phyloP scores from a whole-genome alignment of 1,140 invertebrate genomes.

The Leptinotarsa defecta region DNA sequence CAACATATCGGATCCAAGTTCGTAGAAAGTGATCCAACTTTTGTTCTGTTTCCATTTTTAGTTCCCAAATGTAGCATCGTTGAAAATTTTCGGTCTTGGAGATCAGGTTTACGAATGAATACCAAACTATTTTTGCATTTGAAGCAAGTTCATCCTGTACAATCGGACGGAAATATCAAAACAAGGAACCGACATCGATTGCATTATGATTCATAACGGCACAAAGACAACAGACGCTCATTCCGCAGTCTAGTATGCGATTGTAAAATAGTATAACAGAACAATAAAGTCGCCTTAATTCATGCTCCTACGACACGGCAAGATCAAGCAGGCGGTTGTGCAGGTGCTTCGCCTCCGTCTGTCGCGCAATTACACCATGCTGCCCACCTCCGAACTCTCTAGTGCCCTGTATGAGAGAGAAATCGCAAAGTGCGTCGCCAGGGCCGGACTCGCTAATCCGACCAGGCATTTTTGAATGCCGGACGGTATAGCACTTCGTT shows the following conservation, averaged over 20 bases:
- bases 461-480: too few relatives aligned
- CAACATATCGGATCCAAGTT: too few relatives aligned
- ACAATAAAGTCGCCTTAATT: constrained; percentile 1
- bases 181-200: not conserved
- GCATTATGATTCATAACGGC: constrained; percentile 6
- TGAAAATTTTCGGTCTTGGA: too few relatives aligned
- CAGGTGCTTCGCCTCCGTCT: not conserved
- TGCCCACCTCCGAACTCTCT: not conserved
- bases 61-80: too few relatives aligned
- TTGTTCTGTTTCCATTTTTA: too few relatives aligned
- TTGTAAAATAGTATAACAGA: constrained; percentile 6
- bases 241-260: constrained; percentile 2
- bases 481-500: too few relatives aligned
- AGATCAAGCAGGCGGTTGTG: not conserved
- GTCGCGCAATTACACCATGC: not conserved
- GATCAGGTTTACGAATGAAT: too few relatives aligned
- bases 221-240: constrained; percentile 1
- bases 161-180: not conserved
- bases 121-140: too few relatives aligned
- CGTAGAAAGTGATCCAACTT: too few relatives aligned
- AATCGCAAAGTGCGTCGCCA: not conserved
- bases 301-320: not conserved
- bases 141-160: not conserved
- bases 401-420: constrained; percentile 1
- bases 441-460: not conserved